Percentiles rank a stretch among this genome's conserved stretches.
These are phyloP conservation scores for Eulemur coronatus DNA, from an alignment of 2,797 vertebrate genomes.

Conservation along the genomic window DNA sequence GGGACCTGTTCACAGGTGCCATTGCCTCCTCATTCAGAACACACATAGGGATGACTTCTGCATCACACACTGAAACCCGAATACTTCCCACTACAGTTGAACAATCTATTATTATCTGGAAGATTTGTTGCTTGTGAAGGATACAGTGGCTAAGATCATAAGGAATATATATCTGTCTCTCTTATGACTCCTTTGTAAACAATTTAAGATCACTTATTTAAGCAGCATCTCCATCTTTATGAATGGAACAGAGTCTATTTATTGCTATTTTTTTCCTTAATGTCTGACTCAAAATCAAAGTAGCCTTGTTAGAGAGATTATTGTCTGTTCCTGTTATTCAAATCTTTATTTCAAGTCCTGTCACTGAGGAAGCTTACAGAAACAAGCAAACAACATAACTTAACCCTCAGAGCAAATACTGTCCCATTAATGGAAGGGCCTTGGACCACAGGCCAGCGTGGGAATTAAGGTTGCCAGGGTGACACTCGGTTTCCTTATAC, in stretches of 20 bases:
- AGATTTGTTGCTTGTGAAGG: neutral
- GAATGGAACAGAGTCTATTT: neutral
- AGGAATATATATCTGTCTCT: neutral
- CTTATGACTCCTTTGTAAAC: neutral
- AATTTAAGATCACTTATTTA: constrained; percentile 11
- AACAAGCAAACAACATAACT: neutral
- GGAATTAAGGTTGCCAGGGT: neutral
- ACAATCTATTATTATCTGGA: neutral
- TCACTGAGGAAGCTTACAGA: neutral
- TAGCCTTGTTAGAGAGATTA: neutral
- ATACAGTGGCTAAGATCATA: neutral
- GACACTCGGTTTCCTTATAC: neutral
- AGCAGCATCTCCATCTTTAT: neutral
- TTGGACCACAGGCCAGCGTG: neutral
- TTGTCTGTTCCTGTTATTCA: neutral
- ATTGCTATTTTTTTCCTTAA: constrained; percentile 12
- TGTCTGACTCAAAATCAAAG: constrained; percentile 28
- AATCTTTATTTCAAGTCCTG: neutral
- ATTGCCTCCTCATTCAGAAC: neutral
- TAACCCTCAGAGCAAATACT: neutral
- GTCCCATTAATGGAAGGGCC: neutral
- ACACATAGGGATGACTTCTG: neutral
- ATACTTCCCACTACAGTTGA: neutral
- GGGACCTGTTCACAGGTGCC: neutral
- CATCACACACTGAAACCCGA: neutral